Evolutionary conservation across 2,113 vertebrate species (phyloP).

Genomic region (Thomomys bottae): DNA sequence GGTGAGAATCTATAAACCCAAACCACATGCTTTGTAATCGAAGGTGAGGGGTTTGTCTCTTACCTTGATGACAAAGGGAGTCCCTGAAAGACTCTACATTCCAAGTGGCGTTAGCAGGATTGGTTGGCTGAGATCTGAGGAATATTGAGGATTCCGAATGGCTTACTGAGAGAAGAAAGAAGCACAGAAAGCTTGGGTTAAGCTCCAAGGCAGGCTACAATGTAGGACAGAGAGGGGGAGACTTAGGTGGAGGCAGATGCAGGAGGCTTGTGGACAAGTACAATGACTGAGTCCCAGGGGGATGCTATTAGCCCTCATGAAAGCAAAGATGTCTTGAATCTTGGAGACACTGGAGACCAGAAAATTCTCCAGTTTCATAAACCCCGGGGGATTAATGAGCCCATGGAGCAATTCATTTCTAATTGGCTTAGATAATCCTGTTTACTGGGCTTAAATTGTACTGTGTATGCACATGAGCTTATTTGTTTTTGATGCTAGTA

Average conservation of each 20-base stretch:
- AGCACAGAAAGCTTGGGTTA: not conserved
- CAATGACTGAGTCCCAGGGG: not conserved
- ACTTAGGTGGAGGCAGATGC: too few relatives aligned
- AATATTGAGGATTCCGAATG: not conserved
- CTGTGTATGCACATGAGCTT: too few relatives aligned
- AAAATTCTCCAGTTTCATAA: not conserved
- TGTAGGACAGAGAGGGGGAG: rapidly evolving
- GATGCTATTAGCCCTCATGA: not conserved
- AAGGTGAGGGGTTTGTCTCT: not conserved
- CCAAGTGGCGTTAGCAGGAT: not conserved
- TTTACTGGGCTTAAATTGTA: not conserved
- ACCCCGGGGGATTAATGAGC: not conserved
- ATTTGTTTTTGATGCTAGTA: too few relatives aligned
- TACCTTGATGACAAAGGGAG: not conserved
- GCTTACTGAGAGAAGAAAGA: not conserved
- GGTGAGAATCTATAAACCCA: not conserved
- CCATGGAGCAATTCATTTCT: not conserved
- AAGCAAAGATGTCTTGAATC: not conserved
- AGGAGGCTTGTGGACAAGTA: not conserved
- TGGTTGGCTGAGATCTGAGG: not conserved
- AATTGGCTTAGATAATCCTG: not conserved
- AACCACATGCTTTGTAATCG: not conserved
- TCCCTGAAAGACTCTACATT: not conserved
- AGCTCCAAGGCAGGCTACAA: not conserved
- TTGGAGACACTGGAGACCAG: not conserved